Conservation (phyloP, 2,797 vertebrate species). For the Knipowitschia caucasica region DNA sequence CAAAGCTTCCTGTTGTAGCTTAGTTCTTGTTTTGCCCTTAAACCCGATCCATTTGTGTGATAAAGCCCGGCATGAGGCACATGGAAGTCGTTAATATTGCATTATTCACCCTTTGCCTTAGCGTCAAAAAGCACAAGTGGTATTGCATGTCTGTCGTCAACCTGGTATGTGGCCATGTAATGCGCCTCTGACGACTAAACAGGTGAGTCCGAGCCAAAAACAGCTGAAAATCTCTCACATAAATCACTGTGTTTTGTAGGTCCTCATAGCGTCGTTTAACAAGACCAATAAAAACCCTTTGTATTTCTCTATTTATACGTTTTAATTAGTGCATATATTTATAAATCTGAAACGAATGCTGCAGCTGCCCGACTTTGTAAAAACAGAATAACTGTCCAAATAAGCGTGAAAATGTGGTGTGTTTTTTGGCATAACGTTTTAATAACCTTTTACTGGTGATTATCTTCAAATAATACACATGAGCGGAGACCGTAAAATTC, state of each 20-base stretch:
- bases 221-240: constrained; percentile 37
- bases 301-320: background rate
- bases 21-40: constrained; percentile 33
- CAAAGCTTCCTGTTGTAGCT: constrained; percentile 33
- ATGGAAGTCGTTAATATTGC: constrained; percentile 56
- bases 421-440: constrained; percentile 1
- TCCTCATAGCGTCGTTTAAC: constrained; percentile 6
- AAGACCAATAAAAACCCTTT: constrained; percentile 9
- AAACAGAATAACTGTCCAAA: constrained; percentile 10
- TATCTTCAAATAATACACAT: constrained; percentile 21
- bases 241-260: constrained; percentile 14
- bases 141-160: constrained; percentile 36
- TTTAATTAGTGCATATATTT: constrained; percentile 9
- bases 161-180: constrained; percentile 26
- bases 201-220: constrained; percentile 48
- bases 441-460: constrained; percentile 17
- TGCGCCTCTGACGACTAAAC: constrained; percentile 32
- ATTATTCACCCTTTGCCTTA: constrained; percentile 47
- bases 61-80: constrained; percentile 39
- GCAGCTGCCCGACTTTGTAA: constrained; percentile 6
- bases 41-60: constrained; percentile 51
- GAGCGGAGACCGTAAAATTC: constrained; percentile 12
- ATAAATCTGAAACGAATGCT: constrained; percentile 7
- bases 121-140: constrained; percentile 27
- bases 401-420: background rate